Base-by-base conservation (phyloP, 2,113 vertebrate genomes). In the pig (Sus scrofa) region DNA sequence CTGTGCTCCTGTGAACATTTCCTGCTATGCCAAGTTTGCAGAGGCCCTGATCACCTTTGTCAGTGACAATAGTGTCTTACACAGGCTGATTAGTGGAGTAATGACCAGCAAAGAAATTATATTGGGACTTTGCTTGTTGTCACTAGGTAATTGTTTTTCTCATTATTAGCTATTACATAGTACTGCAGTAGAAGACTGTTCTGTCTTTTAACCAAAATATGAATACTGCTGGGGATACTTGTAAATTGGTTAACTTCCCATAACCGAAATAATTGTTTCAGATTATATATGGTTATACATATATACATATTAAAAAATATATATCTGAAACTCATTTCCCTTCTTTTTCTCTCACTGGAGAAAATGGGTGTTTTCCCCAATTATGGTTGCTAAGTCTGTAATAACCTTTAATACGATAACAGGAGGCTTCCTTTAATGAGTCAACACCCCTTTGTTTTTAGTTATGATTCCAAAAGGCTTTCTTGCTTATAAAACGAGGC, bases 91-190 rank as follows among this genome's bases (percentile, higher is more conserved):
- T 98, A 99, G 99, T 96, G 99, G 99, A 97, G 99, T 99, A 97
- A 99, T 99, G 96, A 99, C 99, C 98, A 99, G 99, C 98, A 99
- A 99, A 98, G 99, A 99, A 98, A 99, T 99, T 99, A 99, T 99
- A 99, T 98, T 99, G 96, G 99, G 99, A 98, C 99, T 99, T 98
- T 99, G 99, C 97, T 98, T 99, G 92, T 99, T 99, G 84, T 99
- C 99, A 96, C 99, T 99, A 98, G 99, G 99, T 99, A 99, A 99
- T 98, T 98, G 98, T 99, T 99, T 99, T 99, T 99, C 98, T 99
- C 98, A 98, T 99, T 99, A 98, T 96, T 98, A 99, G 99, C 96
- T 98, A 67, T 99, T 98, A 98, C 97, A 83, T 99, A 98, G 98
- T 98, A 98, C 88, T 98, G 96, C 98, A 91, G 95, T 97, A 98